Percentiles rank a stretch among this genome's conserved stretches.
These are phyloP conservation scores for Hydrochoerus hydrochaeris DNA, from an alignment of 2,113 vertebrate genomes.

Conservation along the genomic window DNA sequence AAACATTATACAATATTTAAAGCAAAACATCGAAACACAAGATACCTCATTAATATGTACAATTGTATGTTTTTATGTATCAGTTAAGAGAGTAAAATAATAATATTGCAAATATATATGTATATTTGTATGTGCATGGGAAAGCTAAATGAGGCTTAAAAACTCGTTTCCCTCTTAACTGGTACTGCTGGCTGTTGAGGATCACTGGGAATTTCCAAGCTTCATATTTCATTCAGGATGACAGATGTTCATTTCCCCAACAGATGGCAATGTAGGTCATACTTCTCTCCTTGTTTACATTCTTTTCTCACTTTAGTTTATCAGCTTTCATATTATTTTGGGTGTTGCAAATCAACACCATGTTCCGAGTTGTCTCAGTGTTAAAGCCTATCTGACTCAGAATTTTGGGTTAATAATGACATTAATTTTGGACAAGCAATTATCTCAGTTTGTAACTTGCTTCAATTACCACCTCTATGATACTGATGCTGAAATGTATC, in stretches of 20 bases:
- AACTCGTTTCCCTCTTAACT: conserved; percentile 49
- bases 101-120: neutral
- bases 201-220: conserved; percentile 51
- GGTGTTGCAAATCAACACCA: conserved; percentile 42
- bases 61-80: neutral
- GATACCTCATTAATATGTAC: accelerated
- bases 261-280: conserved; percentile 70
- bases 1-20: neutral
- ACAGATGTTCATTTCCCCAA: conserved; percentile 56
- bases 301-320: conserved; percentile 45
- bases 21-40: neutral
- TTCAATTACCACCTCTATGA: conserved; percentile 4
- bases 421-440: conserved; percentile 49
- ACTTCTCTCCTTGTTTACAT: conserved; percentile 47
- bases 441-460: neutral
- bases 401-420: conserved; percentile 15
- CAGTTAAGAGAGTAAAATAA: neutral
- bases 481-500: neutral
- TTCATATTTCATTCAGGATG: conserved; percentile 56
- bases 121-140: too few relatives aligned
- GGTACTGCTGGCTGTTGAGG: neutral
- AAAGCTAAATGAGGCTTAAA: conserved; percentile 55
- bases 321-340: conserved; percentile 40
- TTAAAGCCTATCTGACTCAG: neutral
- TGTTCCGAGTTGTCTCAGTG: neutral